Evolutionary conservation across 2,888 invertebrate species (phyloP).

Genomic region (Falcaria lacertinaria): DNA sequence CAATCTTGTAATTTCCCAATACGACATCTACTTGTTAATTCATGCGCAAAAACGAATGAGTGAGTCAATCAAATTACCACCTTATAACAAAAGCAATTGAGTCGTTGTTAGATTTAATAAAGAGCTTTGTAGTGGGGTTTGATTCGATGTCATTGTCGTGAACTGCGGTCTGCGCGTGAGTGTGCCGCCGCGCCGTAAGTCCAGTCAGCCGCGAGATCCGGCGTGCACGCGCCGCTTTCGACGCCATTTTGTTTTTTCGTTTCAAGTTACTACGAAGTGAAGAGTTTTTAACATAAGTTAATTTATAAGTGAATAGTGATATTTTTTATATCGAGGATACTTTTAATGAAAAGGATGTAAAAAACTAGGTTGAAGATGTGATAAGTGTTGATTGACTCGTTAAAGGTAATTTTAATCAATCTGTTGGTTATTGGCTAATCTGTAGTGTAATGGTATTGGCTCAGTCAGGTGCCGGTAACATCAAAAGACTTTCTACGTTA

Average conservation of each 20-base stretch:
- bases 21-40: slow-evolving; percentile 53
- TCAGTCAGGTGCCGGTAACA: slow-evolving; percentile 21
- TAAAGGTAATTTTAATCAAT: not conserved
- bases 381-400: too few species aligned
- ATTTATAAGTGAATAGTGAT: slow-evolving; percentile 1
- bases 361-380: not conserved
- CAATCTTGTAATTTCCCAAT: slow-evolving; percentile 55
- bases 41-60: slow-evolving; percentile 28
- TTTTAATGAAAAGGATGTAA: not conserved
- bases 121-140: slow-evolving; percentile 41
- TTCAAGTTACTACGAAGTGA: slow-evolving; percentile 9
- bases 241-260: slow-evolving; percentile 36
- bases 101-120: slow-evolving; percentile 12
- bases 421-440: not conserved
- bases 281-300: slow-evolving; percentile 3
- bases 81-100: slow-evolving; percentile 20
- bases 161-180: slow-evolving; percentile 38
- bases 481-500: slow-evolving; percentile 63
- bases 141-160: slow-evolving; percentile 56
- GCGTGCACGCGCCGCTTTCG: slow-evolving; percentile 40
- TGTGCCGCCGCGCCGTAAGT: too few species aligned
- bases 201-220: slow-evolving; percentile 63
- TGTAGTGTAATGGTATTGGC: not conserved
- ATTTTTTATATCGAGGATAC: not conserved
- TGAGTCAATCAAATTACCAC: slow-evolving; percentile 16